Percentiles rank a stretch among this genome's conserved stretches.
phyloP scores from a whole-genome alignment of 2,888 invertebrate species.

The Silvanus unidentatus region DNA sequence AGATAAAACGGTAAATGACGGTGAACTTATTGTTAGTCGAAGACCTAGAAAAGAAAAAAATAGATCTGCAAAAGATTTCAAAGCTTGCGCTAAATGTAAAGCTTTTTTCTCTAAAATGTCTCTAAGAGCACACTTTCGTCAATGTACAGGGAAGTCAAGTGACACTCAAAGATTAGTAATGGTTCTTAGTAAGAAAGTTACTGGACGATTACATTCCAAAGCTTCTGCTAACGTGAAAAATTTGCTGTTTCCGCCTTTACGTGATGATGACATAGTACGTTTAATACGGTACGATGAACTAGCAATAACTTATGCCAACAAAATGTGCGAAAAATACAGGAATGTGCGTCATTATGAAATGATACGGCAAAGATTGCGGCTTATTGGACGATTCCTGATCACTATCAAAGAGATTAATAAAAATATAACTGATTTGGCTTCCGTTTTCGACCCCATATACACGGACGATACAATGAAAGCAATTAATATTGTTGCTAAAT shows the following conservation, averaged over 20 bases:
- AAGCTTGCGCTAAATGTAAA: constrained; percentile 20
- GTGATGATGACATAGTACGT: constrained; percentile 19
- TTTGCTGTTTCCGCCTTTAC: constrained; percentile 18
- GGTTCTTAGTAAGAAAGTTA: constrained; percentile 12
- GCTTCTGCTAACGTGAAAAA: constrained; percentile 14
- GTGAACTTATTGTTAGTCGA: constrained; percentile 6
- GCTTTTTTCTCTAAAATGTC: constrained; percentile 17
- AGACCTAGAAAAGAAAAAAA: constrained; percentile 1
- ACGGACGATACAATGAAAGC: constrained; percentile 10
- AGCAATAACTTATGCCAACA: constrained; percentile 21
- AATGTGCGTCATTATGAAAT: constrained; percentile 17
- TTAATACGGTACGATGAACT: constrained; percentile 22
- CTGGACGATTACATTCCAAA: constrained; percentile 12
- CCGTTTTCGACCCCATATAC: constrained; percentile 16
- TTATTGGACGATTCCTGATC: constrained; percentile 12
- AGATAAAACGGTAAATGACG: constrained; percentile 4
- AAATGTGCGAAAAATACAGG: constrained; percentile 19
- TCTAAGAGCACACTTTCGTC: constrained; percentile 17
- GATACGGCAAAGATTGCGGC: constrained; percentile 11
- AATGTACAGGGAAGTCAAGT: constrained; percentile 14
- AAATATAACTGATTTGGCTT: constrained; percentile 9
- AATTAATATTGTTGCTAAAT: constrained; percentile 9
- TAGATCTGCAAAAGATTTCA: constrained; percentile 15
- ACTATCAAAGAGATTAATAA: constrained; percentile 4
- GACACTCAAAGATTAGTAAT: constrained; percentile 14